Evolutionary conservation across 2,797 vertebrate genomes (phyloP).

Genomic region (Tarsius wallacei): DNA sequence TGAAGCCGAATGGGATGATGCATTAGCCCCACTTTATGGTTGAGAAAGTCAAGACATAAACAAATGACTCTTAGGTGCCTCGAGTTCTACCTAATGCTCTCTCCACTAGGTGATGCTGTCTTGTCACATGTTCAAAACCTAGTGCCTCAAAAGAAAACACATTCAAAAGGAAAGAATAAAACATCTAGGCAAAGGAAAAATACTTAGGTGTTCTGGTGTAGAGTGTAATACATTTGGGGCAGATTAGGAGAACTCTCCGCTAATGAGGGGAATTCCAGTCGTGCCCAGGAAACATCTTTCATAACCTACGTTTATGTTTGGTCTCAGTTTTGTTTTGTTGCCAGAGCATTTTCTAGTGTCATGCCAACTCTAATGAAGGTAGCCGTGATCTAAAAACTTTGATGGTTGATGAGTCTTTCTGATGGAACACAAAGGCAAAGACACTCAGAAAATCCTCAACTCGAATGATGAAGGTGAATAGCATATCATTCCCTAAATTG

Average conservation of each 20-base stretch:
- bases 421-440: constrained; percentile 77
- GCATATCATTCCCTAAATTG: constrained; percentile 70
- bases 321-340: constrained; percentile 87
- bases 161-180: neutral
- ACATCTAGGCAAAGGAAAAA: neutral
- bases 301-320: constrained; percentile 68
- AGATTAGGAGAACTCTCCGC: constrained; percentile 90
- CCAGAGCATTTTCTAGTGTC: constrained; percentile 85
- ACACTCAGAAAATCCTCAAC: constrained; percentile 80
- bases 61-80: neutral
- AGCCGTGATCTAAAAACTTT: constrained; percentile 75
- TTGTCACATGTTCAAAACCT: neutral
- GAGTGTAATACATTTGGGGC: constrained; percentile 54
- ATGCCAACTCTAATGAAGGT: constrained; percentile 85
- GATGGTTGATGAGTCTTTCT: constrained; percentile 82
- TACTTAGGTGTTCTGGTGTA: constrained; percentile 30
- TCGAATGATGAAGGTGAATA: constrained; percentile 76
- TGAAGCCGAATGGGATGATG: neutral
- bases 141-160: neutral
- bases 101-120: constrained; percentile 16
- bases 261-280: constrained; percentile 95
- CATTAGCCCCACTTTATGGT: neutral
- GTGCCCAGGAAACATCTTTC: constrained; percentile 90
- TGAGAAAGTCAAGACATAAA: neutral
- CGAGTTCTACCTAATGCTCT: neutral